Conservation (phyloP, 2,113 vertebrate genomes). For the Meleagris gallopavo region DNA sequence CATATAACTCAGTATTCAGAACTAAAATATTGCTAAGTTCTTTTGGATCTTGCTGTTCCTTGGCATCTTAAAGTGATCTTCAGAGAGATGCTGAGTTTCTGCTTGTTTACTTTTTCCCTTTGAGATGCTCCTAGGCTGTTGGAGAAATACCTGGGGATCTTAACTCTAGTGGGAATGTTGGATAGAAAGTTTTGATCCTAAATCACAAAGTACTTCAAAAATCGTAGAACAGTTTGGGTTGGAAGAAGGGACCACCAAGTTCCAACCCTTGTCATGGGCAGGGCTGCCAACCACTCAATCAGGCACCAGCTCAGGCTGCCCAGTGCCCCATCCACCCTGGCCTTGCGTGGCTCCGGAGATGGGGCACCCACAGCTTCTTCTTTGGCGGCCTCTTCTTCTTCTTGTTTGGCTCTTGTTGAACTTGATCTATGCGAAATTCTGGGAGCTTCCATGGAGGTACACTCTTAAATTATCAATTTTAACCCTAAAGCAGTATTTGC, state of each 20-base stretch:
- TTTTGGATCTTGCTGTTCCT: background rate
- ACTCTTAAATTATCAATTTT: background rate
- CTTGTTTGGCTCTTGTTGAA: background rate
- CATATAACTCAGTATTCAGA: background rate
- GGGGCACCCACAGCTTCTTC: no score
- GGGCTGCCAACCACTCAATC: no score
- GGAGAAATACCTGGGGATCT: background rate
- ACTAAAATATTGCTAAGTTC: no score
- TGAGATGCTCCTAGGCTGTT: background rate
- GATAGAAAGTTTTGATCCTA: background rate
- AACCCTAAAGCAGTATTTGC: background rate
- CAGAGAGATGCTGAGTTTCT: background rate
- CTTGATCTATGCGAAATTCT: fast-evolving
- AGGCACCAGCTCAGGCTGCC: no score
- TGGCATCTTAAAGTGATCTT: background rate
- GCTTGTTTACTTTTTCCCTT: background rate
- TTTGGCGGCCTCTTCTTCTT: background rate
- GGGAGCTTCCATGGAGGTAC: background rate
- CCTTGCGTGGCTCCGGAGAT: no score
- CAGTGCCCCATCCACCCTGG: no score
- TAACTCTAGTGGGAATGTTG: background rate
- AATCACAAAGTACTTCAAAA: background rate
- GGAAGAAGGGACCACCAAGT: no score
- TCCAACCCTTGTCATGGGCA: no score
- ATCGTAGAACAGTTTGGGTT: no score